Evolutionary conservation across 2,113 vertebrate genomes (phyloP), one percentile per base, ranked within the genome.

Genomic region (Megaleporinus macrocephalus): DNA sequence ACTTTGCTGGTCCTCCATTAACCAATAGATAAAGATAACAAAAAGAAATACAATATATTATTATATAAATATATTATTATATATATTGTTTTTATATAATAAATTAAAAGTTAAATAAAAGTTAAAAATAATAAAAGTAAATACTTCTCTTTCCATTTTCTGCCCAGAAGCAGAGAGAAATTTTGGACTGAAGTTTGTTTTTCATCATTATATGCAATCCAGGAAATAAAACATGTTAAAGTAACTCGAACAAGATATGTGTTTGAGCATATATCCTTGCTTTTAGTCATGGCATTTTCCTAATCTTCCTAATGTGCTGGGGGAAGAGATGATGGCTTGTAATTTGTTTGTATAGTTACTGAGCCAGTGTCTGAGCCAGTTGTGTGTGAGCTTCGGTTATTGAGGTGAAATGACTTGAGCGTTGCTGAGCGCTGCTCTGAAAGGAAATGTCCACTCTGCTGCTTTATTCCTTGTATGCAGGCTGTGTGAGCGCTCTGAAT

Each of bases 401-500:
- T 1, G 65, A 22, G 65, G 41, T 36, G 30, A 65, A 29, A 27
- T 29, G 9, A 26, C 12, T 68, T 68, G 33, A 44, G 36, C 33
- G 14, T 36, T 68, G 65, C 30, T 68, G 27, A 66, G 41, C 20
- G 29, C 30, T 69, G 65, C 22, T 33, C 6, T 20, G 16, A 22
- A 4, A 41, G 65, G 30, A 41, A 69, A 24, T 44, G 33, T 12
- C 33, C 66, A 70, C 66, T 70, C 76, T n/a, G 27, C 79, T 55
- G 69, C 61, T 24, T 1, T 51, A 63, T 29, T 74, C 65, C 76
- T 59, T 41, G 12, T 44, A 44, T 44, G 41, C 51, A 47, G 44
- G 71, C 79, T 26, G 44, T 22, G 73, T 59, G 15, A 18, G 26
- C 49, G n/a, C 71, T 44, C 27, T 78, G 77, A 66, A 61, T 47